Evolutionary conservation across 2,888 invertebrate genomes (phyloP).

Genomic region (Ormyrus nitidulus): DNA sequence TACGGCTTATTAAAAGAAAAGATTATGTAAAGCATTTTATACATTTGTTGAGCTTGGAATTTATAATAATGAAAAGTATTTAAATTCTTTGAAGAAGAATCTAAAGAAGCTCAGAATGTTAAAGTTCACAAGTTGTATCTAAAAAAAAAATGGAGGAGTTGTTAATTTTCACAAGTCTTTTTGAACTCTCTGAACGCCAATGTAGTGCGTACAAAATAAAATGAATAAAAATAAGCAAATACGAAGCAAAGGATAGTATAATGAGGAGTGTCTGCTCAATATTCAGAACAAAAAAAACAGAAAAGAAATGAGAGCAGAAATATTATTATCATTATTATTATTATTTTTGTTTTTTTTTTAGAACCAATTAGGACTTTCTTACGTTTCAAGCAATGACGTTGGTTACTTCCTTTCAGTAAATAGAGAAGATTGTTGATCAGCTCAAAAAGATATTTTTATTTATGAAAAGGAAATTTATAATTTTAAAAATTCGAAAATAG

Average conservation of each 20-base stretch:
- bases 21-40: not conserved
- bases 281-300: not conserved
- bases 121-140: too few relatives aligned
- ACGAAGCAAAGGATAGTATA: not conserved
- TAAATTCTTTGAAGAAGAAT: too few relatives aligned
- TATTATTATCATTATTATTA: not conserved
- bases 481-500: too few relatives aligned
- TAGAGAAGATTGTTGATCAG: not conserved
- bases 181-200: not conserved
- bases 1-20: not conserved
- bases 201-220: not conserved
- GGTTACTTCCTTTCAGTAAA: not conserved
- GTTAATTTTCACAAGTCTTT: too few relatives aligned
- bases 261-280: not conserved
- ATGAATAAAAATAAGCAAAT: not conserved
- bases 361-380: slow-evolving; percentile 6
- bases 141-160: too few relatives aligned
- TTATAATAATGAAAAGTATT: too few relatives aligned
- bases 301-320: not conserved
- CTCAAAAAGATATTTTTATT: not conserved
- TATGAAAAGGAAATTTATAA: too few relatives aligned
- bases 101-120: too few relatives aligned
- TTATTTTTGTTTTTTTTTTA: not conserved
- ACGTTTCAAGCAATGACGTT: slow-evolving; percentile 24
- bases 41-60: not conserved